Percentiles rank a stretch among this genome's conserved stretches.
Conservation (phyloP, 2,888 invertebrate genomes). For the Caenorhabditis becei region DNA sequence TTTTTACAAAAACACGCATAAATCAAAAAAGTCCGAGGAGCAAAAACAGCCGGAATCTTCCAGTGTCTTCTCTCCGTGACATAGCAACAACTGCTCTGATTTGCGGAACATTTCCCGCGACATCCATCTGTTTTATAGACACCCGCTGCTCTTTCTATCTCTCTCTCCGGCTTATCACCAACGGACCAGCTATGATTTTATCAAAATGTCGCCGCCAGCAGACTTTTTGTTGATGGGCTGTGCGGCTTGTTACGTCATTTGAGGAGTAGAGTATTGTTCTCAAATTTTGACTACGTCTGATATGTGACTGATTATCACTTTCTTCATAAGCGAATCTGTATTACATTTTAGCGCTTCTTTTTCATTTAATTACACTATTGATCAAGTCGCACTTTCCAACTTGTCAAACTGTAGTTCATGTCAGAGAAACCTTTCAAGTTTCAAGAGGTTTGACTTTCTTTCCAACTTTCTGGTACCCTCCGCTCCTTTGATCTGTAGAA, state of each 20-base stretch:
- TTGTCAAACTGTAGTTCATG: too few species aligned
- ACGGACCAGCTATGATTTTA: constrained; percentile 43
- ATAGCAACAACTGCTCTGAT: constrained; percentile 29
- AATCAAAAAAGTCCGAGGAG: background rate
- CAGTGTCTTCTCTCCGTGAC: background rate
- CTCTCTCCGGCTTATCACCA: constrained; percentile 48
- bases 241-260: constrained; percentile 32
- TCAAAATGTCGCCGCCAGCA: constrained; percentile 33
- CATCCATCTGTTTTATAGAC: constrained; percentile 57
- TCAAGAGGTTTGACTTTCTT: too few species aligned
- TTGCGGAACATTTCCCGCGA: constrained; percentile 45
- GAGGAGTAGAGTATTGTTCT: background rate
- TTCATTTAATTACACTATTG: too few species aligned
- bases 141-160: constrained; percentile 43
- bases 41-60: background rate
- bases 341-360: too few species aligned
- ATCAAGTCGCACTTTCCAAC: too few species aligned
- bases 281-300: too few species aligned
- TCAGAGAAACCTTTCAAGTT: too few species aligned
- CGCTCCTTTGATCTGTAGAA: too few species aligned
- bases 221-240: constrained; percentile 1
- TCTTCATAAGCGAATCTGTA: too few species aligned
- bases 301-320: too few species aligned
- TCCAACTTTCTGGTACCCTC: too few species aligned
- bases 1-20: background rate